Percentiles rank a stretch among this genome's conserved stretches.
These are phyloP conservation scores for Alviniconcha marisindica DNA, from an alignment of 1,140 invertebrate species.

Conservation along the genomic window DNA sequence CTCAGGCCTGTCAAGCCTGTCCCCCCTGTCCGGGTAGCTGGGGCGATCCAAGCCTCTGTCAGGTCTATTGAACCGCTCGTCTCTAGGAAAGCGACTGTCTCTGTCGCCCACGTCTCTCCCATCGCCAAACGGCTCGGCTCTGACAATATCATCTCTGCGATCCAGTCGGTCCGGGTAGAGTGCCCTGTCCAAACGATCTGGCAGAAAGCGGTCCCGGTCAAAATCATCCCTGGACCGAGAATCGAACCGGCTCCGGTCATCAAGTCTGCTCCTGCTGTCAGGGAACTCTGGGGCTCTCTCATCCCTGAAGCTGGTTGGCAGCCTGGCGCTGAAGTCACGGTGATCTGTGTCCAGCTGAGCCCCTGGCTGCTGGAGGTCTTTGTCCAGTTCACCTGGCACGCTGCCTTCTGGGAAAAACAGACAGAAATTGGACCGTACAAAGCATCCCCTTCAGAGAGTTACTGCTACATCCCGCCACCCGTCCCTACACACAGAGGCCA, in stretches of 20 bases:
- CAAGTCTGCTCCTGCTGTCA: background rate
- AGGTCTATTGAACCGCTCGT: background rate
- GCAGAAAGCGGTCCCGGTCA: constrained; percentile 12
- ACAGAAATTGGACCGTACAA: too few species aligned
- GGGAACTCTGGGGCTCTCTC: background rate
- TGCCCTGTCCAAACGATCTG: constrained; percentile 25
- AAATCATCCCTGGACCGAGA: background rate
- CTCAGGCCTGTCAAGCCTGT: background rate
- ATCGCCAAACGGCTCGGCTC: background rate
- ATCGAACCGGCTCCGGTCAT: background rate
- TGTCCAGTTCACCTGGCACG: too few species aligned
- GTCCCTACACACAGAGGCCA: too few species aligned
- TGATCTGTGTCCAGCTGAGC: too few species aligned
- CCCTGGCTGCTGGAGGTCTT: too few species aligned
- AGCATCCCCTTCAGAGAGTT: too few species aligned
- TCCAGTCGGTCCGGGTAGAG: background rate
- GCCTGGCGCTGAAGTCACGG: too few species aligned
- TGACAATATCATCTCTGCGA: background rate
- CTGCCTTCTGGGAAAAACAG: too few species aligned
- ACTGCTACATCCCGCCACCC: too few species aligned
- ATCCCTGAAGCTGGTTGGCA: too few species aligned
- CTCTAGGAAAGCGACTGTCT: background rate
- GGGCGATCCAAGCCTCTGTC: background rate
- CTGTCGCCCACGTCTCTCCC: background rate
- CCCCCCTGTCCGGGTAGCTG: background rate